These are phyloP conservation scores for Trichopria drosophilae DNA, from an alignment of 2,888 invertebrate genomes.

Conservation along the genomic window DNA sequence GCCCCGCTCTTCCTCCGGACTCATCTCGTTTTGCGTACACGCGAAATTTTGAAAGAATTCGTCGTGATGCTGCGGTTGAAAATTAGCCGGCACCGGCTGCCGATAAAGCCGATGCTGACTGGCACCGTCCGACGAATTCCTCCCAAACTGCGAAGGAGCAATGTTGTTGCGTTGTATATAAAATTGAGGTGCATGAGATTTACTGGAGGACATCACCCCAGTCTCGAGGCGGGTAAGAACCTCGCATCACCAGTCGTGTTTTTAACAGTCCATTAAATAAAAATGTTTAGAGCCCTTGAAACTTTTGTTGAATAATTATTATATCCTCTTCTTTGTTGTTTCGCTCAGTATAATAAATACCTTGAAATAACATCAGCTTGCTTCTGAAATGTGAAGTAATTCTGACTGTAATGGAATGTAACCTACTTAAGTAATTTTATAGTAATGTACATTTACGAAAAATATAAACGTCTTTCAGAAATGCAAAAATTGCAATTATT, in stretches of 20 bases:
- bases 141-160: constrained; percentile 53
- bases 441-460: too few species aligned
- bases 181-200: constrained; percentile 57
- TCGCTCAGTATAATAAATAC: too few species aligned
- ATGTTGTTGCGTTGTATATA: constrained; percentile 56
- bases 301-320: too few species aligned
- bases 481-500: too few species aligned
- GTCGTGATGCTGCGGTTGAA: constrained; percentile 51
- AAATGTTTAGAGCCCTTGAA: too few species aligned
- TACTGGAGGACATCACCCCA: constrained; percentile 59
- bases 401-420: too few species aligned
- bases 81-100: constrained; percentile 55
- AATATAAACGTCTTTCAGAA: too few species aligned
- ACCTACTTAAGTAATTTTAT: too few species aligned
- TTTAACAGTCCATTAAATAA: too few species aligned
- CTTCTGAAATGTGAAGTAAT: too few species aligned
- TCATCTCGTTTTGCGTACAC: constrained; percentile 56
- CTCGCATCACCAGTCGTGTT: constrained; percentile 57
- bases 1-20: constrained; percentile 59
- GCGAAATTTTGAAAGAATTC: constrained; percentile 54
- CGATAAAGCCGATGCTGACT: constrained; percentile 56
- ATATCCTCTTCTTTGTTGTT: too few species aligned
- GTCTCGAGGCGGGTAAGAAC: constrained; percentile 57
- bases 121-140: constrained; percentile 50
- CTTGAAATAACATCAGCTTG: too few species aligned